phyloP scores from a whole-genome alignment of 2,797 vertebrate genomes.

The Acrocephalus scirpaceus region DNA sequence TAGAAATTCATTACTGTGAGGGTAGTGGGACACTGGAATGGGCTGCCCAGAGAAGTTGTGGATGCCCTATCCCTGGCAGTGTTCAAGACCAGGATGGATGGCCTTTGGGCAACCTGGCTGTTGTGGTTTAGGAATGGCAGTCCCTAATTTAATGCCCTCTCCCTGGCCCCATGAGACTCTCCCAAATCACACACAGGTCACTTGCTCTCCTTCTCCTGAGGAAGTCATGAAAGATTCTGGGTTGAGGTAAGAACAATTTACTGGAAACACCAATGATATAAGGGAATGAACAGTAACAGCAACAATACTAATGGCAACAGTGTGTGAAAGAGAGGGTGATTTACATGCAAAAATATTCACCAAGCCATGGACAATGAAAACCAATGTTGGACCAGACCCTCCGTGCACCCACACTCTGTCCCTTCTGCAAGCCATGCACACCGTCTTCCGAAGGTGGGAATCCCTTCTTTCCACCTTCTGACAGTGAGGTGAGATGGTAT shows the following conservation, averaged over 20 bases:
- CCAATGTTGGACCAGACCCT: neutral
- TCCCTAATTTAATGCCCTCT: neutral
- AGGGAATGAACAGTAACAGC: rapidly evolving
- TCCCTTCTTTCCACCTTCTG: rapidly evolving
- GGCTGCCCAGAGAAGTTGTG: neutral
- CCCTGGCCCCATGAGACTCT: rapidly evolving
- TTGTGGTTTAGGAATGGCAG: neutral
- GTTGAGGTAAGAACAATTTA: neutral
- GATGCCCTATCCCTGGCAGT: neutral
- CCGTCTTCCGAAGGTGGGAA: rapidly evolving
- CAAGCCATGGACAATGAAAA: neutral
- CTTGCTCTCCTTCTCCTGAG: too few species aligned
- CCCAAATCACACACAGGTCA: rapidly evolving
- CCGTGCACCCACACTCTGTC: rapidly evolving
- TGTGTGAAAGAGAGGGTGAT: neutral
- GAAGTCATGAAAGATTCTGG: neutral
- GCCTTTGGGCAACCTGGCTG: neutral
- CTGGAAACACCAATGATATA: neutral
- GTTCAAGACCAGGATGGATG: neutral
- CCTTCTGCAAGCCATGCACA: neutral
- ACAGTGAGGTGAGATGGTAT: neutral
- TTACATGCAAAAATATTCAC: neutral
- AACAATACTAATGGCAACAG: neutral
- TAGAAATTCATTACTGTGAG: neutral
- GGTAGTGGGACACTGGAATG: neutral